These are phyloP conservation scores for Globodera rostochiensis DNA, from an alignment of 1,140 invertebrate species.

Conservation along the genomic window DNA sequence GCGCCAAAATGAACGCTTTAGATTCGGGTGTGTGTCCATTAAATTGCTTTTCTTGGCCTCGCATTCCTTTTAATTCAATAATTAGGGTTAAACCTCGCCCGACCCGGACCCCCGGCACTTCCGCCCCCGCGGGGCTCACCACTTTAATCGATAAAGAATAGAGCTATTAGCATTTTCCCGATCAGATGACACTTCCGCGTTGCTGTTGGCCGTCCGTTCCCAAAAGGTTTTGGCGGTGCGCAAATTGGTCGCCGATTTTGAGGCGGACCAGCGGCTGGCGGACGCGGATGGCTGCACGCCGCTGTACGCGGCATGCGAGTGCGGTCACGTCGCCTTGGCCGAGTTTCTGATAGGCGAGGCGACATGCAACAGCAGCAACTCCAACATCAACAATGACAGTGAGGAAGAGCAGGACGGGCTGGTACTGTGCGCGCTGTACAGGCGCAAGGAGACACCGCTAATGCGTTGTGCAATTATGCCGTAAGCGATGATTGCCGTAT, in stretches of 20 bases:
- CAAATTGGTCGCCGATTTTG: conserved; percentile 15
- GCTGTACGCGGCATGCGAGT: conserved; percentile 16
- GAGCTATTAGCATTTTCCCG: background rate
- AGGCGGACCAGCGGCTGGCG: conserved; percentile 11
- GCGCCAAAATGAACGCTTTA: conserved; percentile 13
- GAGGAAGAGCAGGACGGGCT: background rate
- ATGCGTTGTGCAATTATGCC: conserved; percentile 13
- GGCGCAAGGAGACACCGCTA: conserved; percentile 18
- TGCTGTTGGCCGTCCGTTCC: conserved; percentile 18
- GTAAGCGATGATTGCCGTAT: background rate
- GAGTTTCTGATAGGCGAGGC: conserved; percentile 10
- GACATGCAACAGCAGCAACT: background rate
- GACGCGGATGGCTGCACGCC: conserved; percentile 14
- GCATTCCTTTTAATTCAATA: background rate
- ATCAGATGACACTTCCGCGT: background rate
- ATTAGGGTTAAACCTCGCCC: no score
- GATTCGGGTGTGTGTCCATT: conserved; percentile 4
- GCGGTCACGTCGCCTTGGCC: background rate
- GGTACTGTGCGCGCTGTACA: background rate
- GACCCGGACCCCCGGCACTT: no score
- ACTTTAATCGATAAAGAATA: no score
- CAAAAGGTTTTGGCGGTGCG: conserved; percentile 4
- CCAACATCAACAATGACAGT: background rate
- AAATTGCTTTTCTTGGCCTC: background rate
- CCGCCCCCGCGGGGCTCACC: no score